phyloP scores from a whole-genome alignment of 2,797 vertebrate species.

The Cuculus canorus region DNA sequence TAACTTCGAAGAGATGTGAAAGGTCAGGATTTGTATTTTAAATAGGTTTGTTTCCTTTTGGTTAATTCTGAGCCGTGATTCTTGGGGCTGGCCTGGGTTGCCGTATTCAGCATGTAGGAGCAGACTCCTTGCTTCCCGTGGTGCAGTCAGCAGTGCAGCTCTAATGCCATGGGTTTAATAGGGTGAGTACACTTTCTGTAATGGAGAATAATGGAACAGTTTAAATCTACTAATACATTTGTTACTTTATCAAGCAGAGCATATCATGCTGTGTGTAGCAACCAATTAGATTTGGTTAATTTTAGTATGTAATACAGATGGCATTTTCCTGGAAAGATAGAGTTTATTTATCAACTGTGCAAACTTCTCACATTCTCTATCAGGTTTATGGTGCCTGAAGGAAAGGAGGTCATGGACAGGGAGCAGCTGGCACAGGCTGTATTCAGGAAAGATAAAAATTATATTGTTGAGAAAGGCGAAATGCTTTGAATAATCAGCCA shows the following conservation, averaged over 20 bases:
- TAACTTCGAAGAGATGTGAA: background rate
- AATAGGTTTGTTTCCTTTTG: background rate
- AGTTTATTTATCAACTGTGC: background rate
- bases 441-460: background rate
- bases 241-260: background rate
- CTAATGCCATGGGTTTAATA: background rate
- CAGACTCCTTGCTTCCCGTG: background rate
- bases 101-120: background rate
- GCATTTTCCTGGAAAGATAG: background rate
- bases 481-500: background rate
- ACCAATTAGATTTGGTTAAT: conserved; percentile 17
- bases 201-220: background rate
- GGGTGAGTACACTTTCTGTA: background rate
- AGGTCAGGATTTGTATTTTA: background rate
- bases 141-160: background rate
- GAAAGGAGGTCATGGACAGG: background rate
- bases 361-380: background rate
- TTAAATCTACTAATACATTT: background rate
- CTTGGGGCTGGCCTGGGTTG: background rate
- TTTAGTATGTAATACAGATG: background rate
- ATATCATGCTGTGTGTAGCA: background rate
- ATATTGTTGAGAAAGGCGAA: background rate
- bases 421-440: background rate
- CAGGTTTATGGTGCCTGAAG: background rate
- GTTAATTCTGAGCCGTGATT: background rate